phyloP scores from a whole-genome alignment of 2,797 vertebrate species.

The Sebastes variabilis region DNA sequence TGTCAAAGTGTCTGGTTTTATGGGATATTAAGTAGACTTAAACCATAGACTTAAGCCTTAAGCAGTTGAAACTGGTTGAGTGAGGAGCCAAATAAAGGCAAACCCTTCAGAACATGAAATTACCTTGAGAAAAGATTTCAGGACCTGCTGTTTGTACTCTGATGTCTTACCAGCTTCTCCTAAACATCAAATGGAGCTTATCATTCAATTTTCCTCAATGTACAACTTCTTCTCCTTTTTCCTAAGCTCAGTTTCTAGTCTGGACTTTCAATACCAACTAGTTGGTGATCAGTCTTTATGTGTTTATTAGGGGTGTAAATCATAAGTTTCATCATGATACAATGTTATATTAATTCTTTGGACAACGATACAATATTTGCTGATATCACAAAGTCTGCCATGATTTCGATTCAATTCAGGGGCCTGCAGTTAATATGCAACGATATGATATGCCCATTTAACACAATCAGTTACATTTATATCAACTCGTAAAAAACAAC shows the following conservation, averaged over 20 bases:
- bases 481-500: too few species aligned
- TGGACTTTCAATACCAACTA: constrained; percentile 11
- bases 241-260: constrained; percentile 29
- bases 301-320: too few species aligned
- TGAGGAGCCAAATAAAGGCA: constrained; percentile 50
- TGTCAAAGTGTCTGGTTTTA: constrained; percentile 47
- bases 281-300: constrained; percentile 26
- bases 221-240: constrained; percentile 30
- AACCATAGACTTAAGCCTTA: constrained; percentile 14
- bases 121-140: constrained; percentile 19
- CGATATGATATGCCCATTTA: too few species aligned
- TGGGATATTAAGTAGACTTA: constrained; percentile 36
- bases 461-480: too few species aligned
- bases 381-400: too few species aligned
- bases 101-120: constrained; percentile 51
- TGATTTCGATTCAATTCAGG: too few species aligned
- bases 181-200: constrained; percentile 50
- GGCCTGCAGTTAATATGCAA: too few species aligned
- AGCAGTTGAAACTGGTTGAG: constrained; percentile 35
- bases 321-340: too few species aligned
- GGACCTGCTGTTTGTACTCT: constrained; percentile 44
- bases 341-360: too few species aligned
- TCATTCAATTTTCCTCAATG: constrained; percentile 64
- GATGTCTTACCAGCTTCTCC: constrained; percentile 33
- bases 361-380: too few species aligned